Base-by-base conservation (phyloP, 1,140 invertebrate species). In the Drosophila leontia region DNA sequence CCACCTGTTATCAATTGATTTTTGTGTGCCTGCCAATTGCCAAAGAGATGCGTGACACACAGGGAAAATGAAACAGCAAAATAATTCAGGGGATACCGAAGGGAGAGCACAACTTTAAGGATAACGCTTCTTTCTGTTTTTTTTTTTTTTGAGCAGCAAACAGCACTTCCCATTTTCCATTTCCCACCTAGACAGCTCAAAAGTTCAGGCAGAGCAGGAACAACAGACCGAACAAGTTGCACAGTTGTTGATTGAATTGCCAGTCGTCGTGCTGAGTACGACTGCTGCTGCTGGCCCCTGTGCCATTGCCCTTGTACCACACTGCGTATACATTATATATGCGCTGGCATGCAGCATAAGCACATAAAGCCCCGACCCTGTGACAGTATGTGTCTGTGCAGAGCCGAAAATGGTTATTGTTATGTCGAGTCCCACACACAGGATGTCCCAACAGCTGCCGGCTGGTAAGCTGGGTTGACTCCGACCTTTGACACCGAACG, bases 1-100 rank as follows among this genome's bases (percentile, higher is more conserved):
- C 80, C 84, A 87, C 84, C 84, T 87, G 84, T 87, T 87, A 87
- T 87, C 84, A 88, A 87, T 88, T 87, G 84, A 87, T 87, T 87
- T 87, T 87, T 80, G 74, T 70, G 75, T 69, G 56, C 44, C 64
- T 75, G 60, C 60, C 63, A 74, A 84, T 78, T 81, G 82, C 62
- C 78, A 58, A 62, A 61, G 72, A 53, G 58, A 63, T 68, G 65
- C 72, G 44, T 60, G 64, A 42, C 48, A 57, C 65, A 67, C 63
- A 58, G 75, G 35, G 68, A 59, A 41, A 61, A 41, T 23, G 35
- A 41, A 35, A n/a, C 44, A 50, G 56, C 67, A 37, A 69, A 72
- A 70, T 70, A 65, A 69, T 68, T 26, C 62, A 13, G 47, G 12
- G 8, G 35, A 23, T 12, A 29, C 23, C 34, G 17, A 32, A 45